Evolutionary conservation across 1,140 invertebrate genomes (phyloP).

Genomic region (Bombus cullumanus): DNA sequence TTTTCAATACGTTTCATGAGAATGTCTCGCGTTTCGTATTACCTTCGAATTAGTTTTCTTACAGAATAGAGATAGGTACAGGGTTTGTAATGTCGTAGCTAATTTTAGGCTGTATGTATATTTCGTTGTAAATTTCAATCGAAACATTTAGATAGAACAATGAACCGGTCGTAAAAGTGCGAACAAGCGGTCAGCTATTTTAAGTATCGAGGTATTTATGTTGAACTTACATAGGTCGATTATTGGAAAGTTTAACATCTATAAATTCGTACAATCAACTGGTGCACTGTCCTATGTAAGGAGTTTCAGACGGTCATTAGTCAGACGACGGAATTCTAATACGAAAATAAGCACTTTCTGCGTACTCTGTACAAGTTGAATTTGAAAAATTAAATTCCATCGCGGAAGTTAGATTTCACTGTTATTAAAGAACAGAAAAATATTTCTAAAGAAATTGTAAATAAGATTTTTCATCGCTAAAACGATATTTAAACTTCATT

Average conservation of each 20-base stretch:
- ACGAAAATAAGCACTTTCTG: background rate
- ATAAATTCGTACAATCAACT: background rate
- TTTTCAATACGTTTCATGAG: no score
- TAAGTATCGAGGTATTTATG: background rate
- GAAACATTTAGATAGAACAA: background rate
- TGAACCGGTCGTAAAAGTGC: background rate
- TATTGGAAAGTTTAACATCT: no score
- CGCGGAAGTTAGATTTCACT: background rate
- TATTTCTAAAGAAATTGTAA: background rate
- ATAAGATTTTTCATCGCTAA: background rate
- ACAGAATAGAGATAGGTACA: background rate
- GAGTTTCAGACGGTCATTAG: background rate
- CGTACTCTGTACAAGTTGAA: background rate
- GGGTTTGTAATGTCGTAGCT: background rate
- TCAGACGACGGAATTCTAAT: background rate
- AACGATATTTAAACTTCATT: background rate
- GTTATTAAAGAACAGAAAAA: background rate
- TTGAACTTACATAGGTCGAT: background rate
- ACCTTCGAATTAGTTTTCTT: background rate
- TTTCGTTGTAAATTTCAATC: background rate
- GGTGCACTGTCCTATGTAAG: background rate
- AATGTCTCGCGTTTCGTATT: background rate
- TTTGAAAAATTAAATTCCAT: background rate
- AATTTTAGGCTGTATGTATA: no score
- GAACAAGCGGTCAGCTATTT: background rate